Evolutionary conservation across 2,113 vertebrate genomes (phyloP).

Genomic region (Pandion haliaetus): DNA sequence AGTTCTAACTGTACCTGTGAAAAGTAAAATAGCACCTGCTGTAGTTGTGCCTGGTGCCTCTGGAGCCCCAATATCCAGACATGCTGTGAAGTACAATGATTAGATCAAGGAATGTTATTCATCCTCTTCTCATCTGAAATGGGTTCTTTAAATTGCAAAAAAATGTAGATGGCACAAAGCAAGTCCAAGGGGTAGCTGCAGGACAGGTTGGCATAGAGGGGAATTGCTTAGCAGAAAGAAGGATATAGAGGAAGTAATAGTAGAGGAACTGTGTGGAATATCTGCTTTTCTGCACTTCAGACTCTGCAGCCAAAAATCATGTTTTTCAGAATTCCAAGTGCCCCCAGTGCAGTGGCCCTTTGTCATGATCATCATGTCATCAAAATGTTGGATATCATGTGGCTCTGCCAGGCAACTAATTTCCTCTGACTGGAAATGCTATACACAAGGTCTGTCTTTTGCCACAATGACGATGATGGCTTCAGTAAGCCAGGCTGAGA

Average conservation of each 20-base stretch:
- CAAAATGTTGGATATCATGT: neutral
- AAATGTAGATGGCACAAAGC: neutral
- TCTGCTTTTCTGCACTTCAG: neutral
- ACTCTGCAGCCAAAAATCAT: neutral
- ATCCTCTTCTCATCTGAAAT: neutral
- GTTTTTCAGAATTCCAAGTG: neutral
- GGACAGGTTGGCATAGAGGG: neutral
- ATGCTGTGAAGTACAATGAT: neutral
- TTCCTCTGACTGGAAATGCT: neutral
- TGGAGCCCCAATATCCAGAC: neutral
- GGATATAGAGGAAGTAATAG: neutral
- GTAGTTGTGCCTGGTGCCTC: neutral
- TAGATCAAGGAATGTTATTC: neutral
- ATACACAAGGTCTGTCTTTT: neutral
- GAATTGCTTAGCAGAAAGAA: neutral
- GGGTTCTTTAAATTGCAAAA: neutral
- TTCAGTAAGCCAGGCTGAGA: neutral
- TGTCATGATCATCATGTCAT: neutral
- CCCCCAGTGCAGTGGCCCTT: neutral
- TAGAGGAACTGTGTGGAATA: neutral
- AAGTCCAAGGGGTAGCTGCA: neutral
- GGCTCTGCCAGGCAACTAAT: neutral
- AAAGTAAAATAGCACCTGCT: conserved; percentile 3
- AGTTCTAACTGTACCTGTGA: neutral
- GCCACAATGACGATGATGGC: neutral